phyloP scores from a whole-genome alignment of 2,797 vertebrate genomes.

The Ceyx erithaca region DNA sequence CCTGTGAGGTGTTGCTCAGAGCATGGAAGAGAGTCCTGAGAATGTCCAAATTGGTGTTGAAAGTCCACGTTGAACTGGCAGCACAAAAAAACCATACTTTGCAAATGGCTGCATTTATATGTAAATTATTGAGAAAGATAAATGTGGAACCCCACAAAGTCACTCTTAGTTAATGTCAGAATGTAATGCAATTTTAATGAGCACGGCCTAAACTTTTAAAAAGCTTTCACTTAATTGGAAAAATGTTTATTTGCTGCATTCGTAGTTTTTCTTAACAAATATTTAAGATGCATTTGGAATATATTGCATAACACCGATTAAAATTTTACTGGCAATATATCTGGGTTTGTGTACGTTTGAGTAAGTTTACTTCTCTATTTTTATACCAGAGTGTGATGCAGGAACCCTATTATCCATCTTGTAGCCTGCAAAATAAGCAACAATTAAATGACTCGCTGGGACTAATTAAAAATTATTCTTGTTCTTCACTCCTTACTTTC shows the following conservation, averaged over 20 bases:
- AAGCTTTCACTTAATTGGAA: slow-evolving; percentile 45
- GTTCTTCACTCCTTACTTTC: slow-evolving; percentile 27
- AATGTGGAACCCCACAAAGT: neutral
- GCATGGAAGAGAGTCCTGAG: neutral
- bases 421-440: slow-evolving; percentile 53
- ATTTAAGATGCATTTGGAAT: slow-evolving; percentile 37
- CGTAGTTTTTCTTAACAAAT: slow-evolving; percentile 32
- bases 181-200: slow-evolving; percentile 35
- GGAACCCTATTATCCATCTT: slow-evolving; percentile 34
- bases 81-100: neutral
- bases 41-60: neutral
- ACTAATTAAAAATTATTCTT: slow-evolving; percentile 59
- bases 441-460: slow-evolving; percentile 49
- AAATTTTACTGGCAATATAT: slow-evolving; percentile 13
- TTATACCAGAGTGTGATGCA: slow-evolving; percentile 22
- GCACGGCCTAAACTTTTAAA: slow-evolving; percentile 40
- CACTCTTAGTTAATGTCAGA: neutral
- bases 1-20: neutral
- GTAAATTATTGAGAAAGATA: slow-evolving; percentile 10
- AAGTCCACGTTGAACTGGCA: neutral
- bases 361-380: slow-evolving; percentile 32
- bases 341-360: slow-evolving; percentile 22
- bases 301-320: slow-evolving; percentile 21
- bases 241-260: slow-evolving; percentile 44
- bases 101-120: slow-evolving; percentile 38